These are phyloP conservation scores for Lophius piscatorius DNA, from an alignment of 2,113 vertebrate species.

Conservation along the genomic window DNA sequence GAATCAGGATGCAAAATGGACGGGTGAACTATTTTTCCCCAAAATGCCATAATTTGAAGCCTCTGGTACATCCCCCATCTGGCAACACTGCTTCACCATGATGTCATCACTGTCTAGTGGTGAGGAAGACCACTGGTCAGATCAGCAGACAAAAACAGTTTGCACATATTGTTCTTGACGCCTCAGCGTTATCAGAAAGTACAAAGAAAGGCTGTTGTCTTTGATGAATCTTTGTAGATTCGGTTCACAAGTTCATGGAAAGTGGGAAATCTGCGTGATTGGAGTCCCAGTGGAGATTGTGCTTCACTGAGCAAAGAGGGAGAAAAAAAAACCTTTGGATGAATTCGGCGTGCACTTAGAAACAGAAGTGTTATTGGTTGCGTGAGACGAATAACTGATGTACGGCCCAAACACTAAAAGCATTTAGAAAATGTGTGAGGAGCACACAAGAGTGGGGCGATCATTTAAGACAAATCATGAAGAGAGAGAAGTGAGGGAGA, in stretches of 20 bases:
- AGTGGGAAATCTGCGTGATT: conserved; percentile 11
- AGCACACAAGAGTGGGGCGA: conserved; percentile 9
- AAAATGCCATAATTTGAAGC: too few relatives aligned
- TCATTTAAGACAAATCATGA: background rate
- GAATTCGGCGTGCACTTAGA: background rate
- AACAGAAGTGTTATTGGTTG: conserved; percentile 12
- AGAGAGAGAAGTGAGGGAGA: background rate
- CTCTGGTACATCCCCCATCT: too few relatives aligned
- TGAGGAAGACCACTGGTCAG: background rate
- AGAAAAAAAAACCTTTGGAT: conserved; percentile 29
- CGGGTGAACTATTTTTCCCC: too few relatives aligned
- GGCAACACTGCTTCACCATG: too few relatives aligned
- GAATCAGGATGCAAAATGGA: too few relatives aligned
- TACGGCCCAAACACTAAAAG: conserved; percentile 34
- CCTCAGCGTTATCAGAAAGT: background rate
- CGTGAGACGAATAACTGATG: conserved; percentile 35
- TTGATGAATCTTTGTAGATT: conserved; percentile 1
- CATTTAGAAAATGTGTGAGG: conserved; percentile 35
- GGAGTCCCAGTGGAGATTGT: background rate
- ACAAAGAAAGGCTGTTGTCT: background rate
- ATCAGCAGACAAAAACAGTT: background rate
- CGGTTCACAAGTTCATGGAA: conserved; percentile 3
- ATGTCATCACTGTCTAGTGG: too few relatives aligned
- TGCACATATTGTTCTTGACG: too few relatives aligned
- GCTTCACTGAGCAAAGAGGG: conserved; percentile 12